Evolutionary conservation across 1,140 invertebrate genomes (phyloP).

Genomic region (Sesamia nonagrioides): DNA sequence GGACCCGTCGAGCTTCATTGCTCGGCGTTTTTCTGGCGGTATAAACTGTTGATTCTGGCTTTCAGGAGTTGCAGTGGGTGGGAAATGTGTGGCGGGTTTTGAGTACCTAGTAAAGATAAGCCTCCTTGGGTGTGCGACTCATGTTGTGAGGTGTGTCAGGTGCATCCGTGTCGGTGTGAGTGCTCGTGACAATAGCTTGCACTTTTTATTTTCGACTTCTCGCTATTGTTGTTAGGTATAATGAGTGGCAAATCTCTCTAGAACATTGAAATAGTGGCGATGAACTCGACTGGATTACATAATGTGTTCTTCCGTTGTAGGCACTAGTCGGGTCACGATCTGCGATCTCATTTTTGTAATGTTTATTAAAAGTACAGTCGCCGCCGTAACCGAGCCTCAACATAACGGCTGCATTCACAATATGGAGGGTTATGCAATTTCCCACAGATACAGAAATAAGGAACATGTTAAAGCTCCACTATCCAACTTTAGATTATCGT

Average conservation of each 20-base stretch:
- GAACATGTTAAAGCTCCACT: neutral
- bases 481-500: neutral
- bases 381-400: neutral
- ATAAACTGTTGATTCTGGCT: too few relatives aligned
- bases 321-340: constrained; percentile 33
- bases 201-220: constrained; percentile 37
- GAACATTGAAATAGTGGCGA: constrained; percentile 38
- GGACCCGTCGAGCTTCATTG: too few relatives aligned
- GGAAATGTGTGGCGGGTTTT: too few relatives aligned
- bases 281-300: constrained; percentile 45
- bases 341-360: constrained; percentile 25
- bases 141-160: neutral
- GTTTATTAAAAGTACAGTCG: constrained; percentile 23
- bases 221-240: constrained; percentile 46
- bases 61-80: too few relatives aligned
- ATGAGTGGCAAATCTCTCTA: constrained; percentile 41
- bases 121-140: neutral
- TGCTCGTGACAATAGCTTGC: constrained; percentile 24
- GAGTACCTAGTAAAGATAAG: too few relatives aligned
- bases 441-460: constrained; percentile 7
- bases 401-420: constrained; percentile 7
- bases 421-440: constrained; percentile 22
- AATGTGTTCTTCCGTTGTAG: constrained; percentile 44
- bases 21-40: too few relatives aligned
- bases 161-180: constrained; percentile 16